Evolutionary conservation across 2,888 invertebrate genomes (phyloP).

Genomic region (Sinohyriopsis cumingii): DNA sequence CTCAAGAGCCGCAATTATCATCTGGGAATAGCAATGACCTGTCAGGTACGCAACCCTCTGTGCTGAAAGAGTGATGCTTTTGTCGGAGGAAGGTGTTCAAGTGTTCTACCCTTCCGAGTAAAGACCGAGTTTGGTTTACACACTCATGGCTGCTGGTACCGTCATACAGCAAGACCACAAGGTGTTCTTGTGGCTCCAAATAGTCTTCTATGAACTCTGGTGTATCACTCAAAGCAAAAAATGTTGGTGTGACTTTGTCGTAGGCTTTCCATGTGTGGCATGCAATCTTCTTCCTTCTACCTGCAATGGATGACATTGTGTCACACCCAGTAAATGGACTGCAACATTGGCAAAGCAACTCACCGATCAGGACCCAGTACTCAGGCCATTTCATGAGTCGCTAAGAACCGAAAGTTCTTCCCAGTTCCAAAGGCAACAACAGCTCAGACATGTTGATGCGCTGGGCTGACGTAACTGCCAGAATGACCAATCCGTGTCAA

Average conservation of each 20-base stretch:
- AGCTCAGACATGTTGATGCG: no score
- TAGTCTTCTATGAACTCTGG: neutral
- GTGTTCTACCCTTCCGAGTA: neutral
- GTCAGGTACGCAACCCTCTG: neutral
- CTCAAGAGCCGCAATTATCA: neutral
- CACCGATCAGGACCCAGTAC: neutral
- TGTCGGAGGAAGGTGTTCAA: slow-evolving; percentile 3
- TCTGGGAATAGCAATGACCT: neutral
- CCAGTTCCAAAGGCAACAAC: slow-evolving; percentile 8
- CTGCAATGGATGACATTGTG: slow-evolving; percentile 11
- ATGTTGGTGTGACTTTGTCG: neutral
- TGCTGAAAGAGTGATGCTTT: no score
- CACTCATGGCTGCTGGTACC: neutral
- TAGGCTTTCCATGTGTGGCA: slow-evolving; percentile 4
- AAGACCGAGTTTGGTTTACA: neutral
- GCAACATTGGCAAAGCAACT: slow-evolving; percentile 3
- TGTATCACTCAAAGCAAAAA: neutral
- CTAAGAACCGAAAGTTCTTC: slow-evolving; percentile 1
- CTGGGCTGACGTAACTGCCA: no score
- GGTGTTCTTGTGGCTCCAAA: neutral
- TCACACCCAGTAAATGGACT: slow-evolving; percentile 13
- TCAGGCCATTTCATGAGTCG: slow-evolving; percentile 1
- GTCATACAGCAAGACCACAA: slow-evolving; percentile 6
- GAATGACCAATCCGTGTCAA: no score
- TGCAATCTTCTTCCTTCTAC: slow-evolving; percentile 12